phyloP scores from a whole-genome alignment of 1,140 invertebrate genomes.

The Lordiphosa collinella region DNA sequence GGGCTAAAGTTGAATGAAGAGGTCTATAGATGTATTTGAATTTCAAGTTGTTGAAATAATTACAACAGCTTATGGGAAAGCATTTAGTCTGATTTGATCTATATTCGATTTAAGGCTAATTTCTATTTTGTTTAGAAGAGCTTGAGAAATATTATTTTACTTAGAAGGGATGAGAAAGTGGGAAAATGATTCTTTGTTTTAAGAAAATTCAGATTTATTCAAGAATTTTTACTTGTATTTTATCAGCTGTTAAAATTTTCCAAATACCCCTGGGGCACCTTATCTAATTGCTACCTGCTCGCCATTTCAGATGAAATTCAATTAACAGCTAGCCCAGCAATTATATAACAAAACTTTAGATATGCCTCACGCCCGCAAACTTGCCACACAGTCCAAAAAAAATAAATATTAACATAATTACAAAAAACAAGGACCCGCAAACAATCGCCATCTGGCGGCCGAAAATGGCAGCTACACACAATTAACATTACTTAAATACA shows the following conservation, averaged over 20 bases:
- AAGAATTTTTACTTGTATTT: too few relatives aligned
- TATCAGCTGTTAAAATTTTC: neutral
- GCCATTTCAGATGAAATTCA: constrained; percentile 46
- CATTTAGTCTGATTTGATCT: too few relatives aligned
- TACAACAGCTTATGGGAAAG: too few relatives aligned
- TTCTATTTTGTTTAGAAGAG: too few relatives aligned
- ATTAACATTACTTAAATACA: constrained; percentile 78
- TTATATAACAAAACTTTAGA: constrained; percentile 54
- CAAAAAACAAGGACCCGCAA: constrained; percentile 17
- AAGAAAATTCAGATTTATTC: too few relatives aligned
- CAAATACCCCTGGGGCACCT: neutral
- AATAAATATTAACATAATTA: constrained; percentile 66
- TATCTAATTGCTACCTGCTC: constrained; percentile 31
- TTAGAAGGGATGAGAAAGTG: too few relatives aligned
- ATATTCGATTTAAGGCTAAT: too few relatives aligned
- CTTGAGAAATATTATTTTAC: too few relatives aligned
- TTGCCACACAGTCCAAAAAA: neutral
- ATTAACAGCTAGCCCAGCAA: constrained; percentile 49
- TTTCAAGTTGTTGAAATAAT: neutral
- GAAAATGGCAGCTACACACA: constrained; percentile 56
- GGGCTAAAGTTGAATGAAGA: neutral
- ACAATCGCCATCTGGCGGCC: constrained; percentile 39
- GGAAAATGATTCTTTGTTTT: too few relatives aligned
- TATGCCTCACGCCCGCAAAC: constrained; percentile 23
- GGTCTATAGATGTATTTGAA: neutral